Conservation (phyloP, 2,113 vertebrate genomes). For the Vidua chalybeata region DNA sequence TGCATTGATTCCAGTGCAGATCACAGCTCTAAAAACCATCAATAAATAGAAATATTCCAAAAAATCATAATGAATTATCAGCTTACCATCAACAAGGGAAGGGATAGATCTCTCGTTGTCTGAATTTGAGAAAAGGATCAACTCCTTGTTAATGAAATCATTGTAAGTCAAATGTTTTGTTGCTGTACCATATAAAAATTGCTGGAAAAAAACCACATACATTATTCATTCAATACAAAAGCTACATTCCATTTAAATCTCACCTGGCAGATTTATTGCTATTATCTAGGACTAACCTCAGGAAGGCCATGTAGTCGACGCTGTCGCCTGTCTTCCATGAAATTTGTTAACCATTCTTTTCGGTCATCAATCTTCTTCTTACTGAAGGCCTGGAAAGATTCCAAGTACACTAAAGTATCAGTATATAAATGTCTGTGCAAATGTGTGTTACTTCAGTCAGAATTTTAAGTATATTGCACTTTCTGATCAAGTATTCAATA, state of each 20-base stretch:
- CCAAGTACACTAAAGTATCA: background rate
- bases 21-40: background rate
- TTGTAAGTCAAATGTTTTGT: conserved; percentile 96
- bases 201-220: conserved; percentile 76
- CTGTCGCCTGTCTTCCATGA: conserved; percentile 97
- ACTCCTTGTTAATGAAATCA: conserved; percentile 99
- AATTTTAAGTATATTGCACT: background rate
- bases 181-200: conserved; percentile 95
- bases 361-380: conserved; percentile 99
- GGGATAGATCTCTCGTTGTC: conserved; percentile 98
- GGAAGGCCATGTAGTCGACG: conserved; percentile 94
- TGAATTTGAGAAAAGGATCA: conserved; percentile 98
- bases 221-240: conserved; percentile 34
- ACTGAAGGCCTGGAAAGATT: conserved; percentile 90
- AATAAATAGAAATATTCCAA: background rate
- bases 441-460: background rate
- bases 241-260: background rate
- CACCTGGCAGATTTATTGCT: background rate
- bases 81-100: conserved; percentile 95
- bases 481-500: background rate
- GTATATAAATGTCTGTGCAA: background rate
- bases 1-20: background rate
- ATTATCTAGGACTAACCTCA: conserved; percentile 79
- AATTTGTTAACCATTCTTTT: conserved; percentile 98
- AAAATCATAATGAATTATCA: background rate